phyloP scores from a whole-genome alignment of 2,888 invertebrate species.

The Schizaphis graminum region DNA sequence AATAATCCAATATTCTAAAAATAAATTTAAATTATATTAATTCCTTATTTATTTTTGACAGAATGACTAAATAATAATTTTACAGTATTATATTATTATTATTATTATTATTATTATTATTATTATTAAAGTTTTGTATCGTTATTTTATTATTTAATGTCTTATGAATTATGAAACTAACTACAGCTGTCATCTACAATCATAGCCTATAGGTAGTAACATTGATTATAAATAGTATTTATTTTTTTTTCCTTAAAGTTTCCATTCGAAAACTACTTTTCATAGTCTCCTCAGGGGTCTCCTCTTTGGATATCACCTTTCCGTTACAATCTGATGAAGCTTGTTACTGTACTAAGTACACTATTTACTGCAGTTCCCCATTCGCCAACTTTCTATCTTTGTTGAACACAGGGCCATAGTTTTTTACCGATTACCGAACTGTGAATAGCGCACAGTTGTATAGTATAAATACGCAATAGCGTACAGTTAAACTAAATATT shows the following conservation, averaged over 20 bases:
- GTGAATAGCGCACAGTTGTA: background rate
- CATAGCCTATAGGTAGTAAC: too few relatives aligned
- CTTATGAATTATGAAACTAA: background rate
- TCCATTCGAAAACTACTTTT: too few relatives aligned
- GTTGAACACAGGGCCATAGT: too few relatives aligned
- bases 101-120: background rate
- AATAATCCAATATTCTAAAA: slow-evolving; percentile 11
- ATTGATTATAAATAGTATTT: too few relatives aligned
- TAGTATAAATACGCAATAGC: background rate
- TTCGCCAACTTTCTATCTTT: too few relatives aligned
- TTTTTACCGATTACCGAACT: too few relatives aligned
- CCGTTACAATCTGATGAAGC: too few relatives aligned
- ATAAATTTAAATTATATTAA: background rate
- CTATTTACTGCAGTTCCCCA: too few relatives aligned
- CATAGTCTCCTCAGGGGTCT: too few relatives aligned
- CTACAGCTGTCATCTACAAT: background rate
- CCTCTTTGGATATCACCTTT: too few relatives aligned
- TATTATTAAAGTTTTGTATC: background rate
- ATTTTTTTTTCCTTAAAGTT: too few relatives aligned
- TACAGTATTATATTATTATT: background rate
- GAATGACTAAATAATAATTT: background rate
- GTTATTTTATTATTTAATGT: background rate
- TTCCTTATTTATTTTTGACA: background rate
- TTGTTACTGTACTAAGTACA: too few relatives aligned
- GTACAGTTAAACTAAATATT: background rate